A percentile compares a stretch with the other conserved stretches of the same genome.
These are phyloP conservation scores for Orthosia gothica DNA, from an alignment of 2,888 invertebrate species.

Conservation along the genomic window DNA sequence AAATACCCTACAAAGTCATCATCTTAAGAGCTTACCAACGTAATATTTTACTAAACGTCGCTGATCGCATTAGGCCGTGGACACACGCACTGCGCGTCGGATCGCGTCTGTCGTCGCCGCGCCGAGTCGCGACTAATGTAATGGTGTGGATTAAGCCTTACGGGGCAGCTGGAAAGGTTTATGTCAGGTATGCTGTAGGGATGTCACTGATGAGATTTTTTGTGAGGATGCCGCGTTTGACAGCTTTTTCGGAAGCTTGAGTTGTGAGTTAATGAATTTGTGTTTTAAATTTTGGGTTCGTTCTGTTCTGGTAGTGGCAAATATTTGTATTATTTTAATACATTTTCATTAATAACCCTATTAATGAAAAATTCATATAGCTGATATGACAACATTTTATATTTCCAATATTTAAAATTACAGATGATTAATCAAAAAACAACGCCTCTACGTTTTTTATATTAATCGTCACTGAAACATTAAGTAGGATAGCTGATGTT, in stretches of 20 bases:
- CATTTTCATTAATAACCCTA: too few species aligned
- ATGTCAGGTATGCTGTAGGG: slow-evolving; percentile 39
- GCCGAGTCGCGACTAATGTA: slow-evolving; percentile 31
- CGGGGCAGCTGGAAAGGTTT: slow-evolving; percentile 20
- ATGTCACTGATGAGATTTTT: slow-evolving; percentile 10
- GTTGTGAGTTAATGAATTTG: not conserved
- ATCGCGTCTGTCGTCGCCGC: slow-evolving; percentile 60
- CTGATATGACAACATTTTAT: not conserved
- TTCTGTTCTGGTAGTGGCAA: not conserved
- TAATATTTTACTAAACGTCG: slow-evolving; percentile 46
- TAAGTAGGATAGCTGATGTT: not conserved
- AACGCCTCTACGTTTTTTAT: too few species aligned
- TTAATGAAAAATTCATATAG: not conserved
- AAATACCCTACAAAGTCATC: slow-evolving; percentile 15
- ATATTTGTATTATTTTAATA: too few species aligned
- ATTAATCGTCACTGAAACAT: too few species aligned
- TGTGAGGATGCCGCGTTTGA: not conserved
- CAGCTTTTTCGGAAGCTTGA: not conserved
- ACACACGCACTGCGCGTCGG: slow-evolving; percentile 38
- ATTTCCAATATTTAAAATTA: too few species aligned
- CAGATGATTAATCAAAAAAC: too few species aligned
- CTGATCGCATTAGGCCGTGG: slow-evolving; percentile 42
- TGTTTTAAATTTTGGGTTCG: not conserved
- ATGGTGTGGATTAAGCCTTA: slow-evolving; percentile 61
- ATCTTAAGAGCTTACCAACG: slow-evolving; percentile 24